Evolutionary conservation across 2,797 vertebrate species (phyloP).

Genomic region (Poecilia velifera): DNA sequence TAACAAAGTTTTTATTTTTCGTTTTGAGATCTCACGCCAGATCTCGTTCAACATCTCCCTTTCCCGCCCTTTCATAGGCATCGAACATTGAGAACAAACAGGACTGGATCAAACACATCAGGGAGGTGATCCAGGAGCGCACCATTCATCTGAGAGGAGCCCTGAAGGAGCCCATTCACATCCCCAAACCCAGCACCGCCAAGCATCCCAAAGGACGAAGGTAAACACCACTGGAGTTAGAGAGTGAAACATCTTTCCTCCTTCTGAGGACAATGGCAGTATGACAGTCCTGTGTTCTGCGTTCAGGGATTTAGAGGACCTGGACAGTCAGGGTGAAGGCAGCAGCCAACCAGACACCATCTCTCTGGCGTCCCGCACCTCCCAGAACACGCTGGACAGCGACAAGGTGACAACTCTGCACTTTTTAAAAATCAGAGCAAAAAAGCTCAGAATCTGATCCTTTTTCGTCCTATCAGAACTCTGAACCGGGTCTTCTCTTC

Average conservation of each 20-base stretch:
- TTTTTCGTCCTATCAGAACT: background rate
- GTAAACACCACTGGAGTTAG: conserved; percentile 57
- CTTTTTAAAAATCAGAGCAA: background rate
- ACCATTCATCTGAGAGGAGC: conserved; percentile 97
- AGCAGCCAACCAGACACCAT: conserved; percentile 99
- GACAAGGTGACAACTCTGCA: conserved; percentile 88
- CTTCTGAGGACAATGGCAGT: background rate
- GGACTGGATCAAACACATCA: conserved; percentile 99
- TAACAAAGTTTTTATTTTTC: conserved; percentile 28
- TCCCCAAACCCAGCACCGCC: conserved; percentile 92
- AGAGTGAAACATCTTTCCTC: background rate
- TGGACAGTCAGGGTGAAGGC: conserved; percentile 98
- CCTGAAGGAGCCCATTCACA: conserved; percentile 97
- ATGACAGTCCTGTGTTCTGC: background rate
- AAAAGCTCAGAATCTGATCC: background rate
- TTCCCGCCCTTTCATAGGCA: conserved; percentile 79
- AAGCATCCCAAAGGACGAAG: conserved; percentile 94
- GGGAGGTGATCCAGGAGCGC: conserved; percentile 98
- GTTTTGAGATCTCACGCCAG: conserved; percentile 5
- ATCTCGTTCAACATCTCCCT: conserved; percentile 9
- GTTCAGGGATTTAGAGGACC: conserved; percentile 93
- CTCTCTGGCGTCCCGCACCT: conserved; percentile 97
- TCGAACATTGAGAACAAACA: conserved; percentile 99
- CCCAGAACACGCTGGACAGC: conserved; percentile 98
- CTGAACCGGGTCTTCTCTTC: background rate